Conservation (phyloP, 37 sponge, comb jelly and placozoan genomes). For the Amphimedon queenslandica region DNA sequence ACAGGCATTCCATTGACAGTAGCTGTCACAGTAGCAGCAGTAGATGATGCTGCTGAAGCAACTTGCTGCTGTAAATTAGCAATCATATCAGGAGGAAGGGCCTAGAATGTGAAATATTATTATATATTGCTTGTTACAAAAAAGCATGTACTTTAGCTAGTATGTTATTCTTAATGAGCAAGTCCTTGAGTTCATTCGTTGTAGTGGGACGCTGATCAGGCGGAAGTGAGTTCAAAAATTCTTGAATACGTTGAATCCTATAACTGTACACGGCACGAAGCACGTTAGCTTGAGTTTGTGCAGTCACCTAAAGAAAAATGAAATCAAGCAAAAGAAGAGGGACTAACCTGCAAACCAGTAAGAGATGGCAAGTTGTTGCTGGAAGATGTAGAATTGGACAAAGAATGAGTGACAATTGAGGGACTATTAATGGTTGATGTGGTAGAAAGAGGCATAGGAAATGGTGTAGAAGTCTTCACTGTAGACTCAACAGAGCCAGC, state of each 20-base stretch:
- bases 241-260: slow-evolving; percentile 27
- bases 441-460: background rate
- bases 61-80: background rate
- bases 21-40: no score
- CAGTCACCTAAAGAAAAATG: background rate
- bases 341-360: background rate
- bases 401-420: slow-evolving; percentile 1
- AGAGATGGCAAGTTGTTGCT: background rate
- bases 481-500: background rate
- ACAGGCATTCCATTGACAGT: no score
- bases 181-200: slow-evolving; percentile 25
- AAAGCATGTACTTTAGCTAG: background rate
- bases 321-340: background rate
- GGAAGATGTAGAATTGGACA: background rate
- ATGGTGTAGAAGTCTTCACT: background rate
- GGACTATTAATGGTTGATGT: background rate
- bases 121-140: background rate
- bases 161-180: slow-evolving; percentile 26
- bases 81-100: background rate
- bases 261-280: background rate
- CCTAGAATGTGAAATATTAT: background rate
- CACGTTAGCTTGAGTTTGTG: slow-evolving; percentile 5
- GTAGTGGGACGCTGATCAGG: slow-evolving; percentile 35
- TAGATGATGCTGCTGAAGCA: no score
- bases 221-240: slow-evolving; percentile 27